Evolutionary conservation across 2,888 invertebrate genomes (phyloP), one percentile per base, ranked within the genome.

Genomic region (Agriopis aurantiaria): DNA sequence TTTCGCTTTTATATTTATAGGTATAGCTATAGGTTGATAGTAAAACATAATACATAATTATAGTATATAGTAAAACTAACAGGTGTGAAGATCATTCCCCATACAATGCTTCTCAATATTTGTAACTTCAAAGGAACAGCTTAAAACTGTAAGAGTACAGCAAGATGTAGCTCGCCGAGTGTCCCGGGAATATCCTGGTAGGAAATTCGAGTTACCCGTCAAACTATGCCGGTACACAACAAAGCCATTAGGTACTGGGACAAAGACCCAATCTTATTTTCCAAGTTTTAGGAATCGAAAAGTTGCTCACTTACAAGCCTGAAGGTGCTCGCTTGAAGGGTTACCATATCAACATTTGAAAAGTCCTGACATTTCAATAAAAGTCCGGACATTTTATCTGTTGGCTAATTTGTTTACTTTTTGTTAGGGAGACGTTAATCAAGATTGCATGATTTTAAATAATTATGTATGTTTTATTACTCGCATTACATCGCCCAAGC

Each of bases 221-320:
- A 86, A 86, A 88, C 80, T 81, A 81, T 83, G 81, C 83, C 84
- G 79, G 86, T 86, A 91, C 91, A 91, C 88, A 90, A 91, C 87
- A 91, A 91, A 89, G 88, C 91, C 89, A 91, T 91, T 91, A 91
- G 85, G 85, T 81, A 82, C 81, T 80, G 82, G 84, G 83, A 80
- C 82, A 81, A 79, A 74, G 79, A 79, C 84, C 84, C 82, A 87
- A 88, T 89, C 86, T 88, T 89, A 89, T 89, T 87, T 86, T 81
- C 83, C 80, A 85, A 87, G 82, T 87, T 87, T 40, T 80, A 83
- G 82, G 81, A 85, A 85, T 86, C 83, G 85, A 79, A 85, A 85
- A 84, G 80, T 86, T 85, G 75, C 78, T 78, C 78, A 78, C 79
- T 80, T 77, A 75, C 73, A 79, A 80, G 81, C 77, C 33, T 69